Conservation (phyloP, 2,888 invertebrate species). For the Oscheius sp. region DNA sequence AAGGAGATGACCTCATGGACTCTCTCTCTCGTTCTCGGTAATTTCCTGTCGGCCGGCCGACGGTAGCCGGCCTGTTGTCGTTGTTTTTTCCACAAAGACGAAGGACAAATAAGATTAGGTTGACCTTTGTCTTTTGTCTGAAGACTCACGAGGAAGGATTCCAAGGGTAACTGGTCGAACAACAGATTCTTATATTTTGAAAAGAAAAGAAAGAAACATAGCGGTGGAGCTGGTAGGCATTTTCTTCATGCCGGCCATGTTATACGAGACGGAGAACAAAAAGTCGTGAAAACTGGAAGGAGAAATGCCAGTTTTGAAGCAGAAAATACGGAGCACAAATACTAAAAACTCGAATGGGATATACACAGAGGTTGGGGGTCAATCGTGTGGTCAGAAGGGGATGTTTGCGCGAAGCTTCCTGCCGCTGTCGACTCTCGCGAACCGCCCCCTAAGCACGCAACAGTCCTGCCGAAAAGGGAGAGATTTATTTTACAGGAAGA, state of each 20-base stretch:
- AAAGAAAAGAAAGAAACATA: neutral
- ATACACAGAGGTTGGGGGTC: slow-evolving; percentile 4
- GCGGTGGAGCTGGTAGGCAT: too few relatives aligned
- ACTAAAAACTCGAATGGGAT: neutral
- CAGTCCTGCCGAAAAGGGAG: neutral
- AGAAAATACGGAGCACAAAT: slow-evolving; percentile 16
- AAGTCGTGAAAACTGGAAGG: neutral
- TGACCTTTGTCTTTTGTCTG: slow-evolving; percentile 19
- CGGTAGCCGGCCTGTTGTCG: neutral
- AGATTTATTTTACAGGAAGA: neutral
- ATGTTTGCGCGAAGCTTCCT: slow-evolving; percentile 15
- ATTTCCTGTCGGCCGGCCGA: too few relatives aligned
- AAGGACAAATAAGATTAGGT: slow-evolving; percentile 10
- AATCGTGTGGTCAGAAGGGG: slow-evolving; percentile 22
- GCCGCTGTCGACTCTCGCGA: slow-evolving; percentile 4
- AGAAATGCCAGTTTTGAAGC: slow-evolving; percentile 18
- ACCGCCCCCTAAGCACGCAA: slow-evolving; percentile 12
- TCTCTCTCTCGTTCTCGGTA: neutral
- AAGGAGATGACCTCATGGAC: neutral
- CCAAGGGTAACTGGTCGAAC: neutral
- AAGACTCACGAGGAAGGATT: neutral
- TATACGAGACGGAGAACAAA: slow-evolving; percentile 1
- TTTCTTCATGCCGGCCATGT: too few relatives aligned
- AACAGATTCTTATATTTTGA: neutral
- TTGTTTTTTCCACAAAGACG: neutral